Base-by-base conservation (phyloP, 2,797 vertebrate genomes). In the Coregonus ussuriensis region DNA sequence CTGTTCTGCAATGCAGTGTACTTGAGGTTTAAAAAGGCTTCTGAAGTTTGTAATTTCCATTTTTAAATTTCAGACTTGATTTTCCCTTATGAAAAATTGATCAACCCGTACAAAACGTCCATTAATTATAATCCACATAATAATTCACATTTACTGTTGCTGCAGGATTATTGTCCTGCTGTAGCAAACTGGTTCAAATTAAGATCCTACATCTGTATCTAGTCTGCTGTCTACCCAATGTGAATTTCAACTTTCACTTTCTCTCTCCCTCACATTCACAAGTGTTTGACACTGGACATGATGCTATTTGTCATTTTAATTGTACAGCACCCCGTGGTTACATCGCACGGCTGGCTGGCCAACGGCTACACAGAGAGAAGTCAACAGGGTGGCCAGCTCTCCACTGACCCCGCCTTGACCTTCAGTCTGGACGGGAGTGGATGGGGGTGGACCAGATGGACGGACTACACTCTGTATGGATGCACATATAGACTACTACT, bases 171-270 rank as follows among this genome's bases (percentile, higher is more conserved):
- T 41, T 9, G 9, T 41, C 41, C 41, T 41, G 2, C 41, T 41
- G 7, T 41, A 41, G 41, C 41, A 47, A 47, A 47, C 41, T 47
- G 41, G 41, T 11, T 47, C 41, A 47, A 47, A 47, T 47, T 47
- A 9, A 47, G 1, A 47, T 47, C 41, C 9, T 47, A 47, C 41
- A 47, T 47, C 41, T 47, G 41, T 47, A 9, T 47, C 41, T 47
- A 47, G 7, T 47, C 41, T 47, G 41, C 7, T 47, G 41, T 47
- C 41, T 47, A 76, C 62, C 33, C 56, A 54, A 9, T 69, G 81
- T 71, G 77, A 84, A 81, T 85, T 81, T 77, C 84, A 83, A 85
- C 80, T 6, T 70, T 62, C 56, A 69, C 77, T 51, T 77, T 69
- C 59, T n/a, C n/a, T 25, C 25, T 70, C 56, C 67, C 54, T 56